Percentiles rank a stretch among this genome's conserved stretches.
These are phyloP conservation scores for Acipenser oxyrinchus DNA, from an alignment of 2,797 vertebrate genomes.

Conservation along the genomic window DNA sequence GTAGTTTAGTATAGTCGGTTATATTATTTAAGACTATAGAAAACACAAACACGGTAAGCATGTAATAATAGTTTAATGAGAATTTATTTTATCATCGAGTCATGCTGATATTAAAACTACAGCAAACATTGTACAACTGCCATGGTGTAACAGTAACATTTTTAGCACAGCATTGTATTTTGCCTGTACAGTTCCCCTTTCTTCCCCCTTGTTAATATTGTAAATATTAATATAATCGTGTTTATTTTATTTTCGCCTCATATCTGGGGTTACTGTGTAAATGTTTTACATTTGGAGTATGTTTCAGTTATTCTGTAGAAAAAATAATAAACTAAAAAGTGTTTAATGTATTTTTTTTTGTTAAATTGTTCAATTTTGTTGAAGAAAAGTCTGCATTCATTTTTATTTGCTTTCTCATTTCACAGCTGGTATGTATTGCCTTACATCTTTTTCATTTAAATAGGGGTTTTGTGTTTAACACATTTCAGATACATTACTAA, in stretches of 20 bases:
- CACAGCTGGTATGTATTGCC: too few species aligned
- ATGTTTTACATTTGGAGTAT: conserved; percentile 18
- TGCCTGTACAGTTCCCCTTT: background rate
- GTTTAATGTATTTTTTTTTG: conserved; percentile 1
- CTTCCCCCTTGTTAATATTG: conserved; percentile 44
- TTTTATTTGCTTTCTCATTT: too few species aligned
- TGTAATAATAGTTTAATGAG: too few species aligned
- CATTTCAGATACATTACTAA: too few species aligned
- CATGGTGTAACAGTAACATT: background rate
- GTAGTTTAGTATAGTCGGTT: too few species aligned
- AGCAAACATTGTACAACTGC: too few species aligned
- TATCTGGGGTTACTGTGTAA: conserved; percentile 28
- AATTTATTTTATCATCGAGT: too few species aligned
- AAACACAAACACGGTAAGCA: too few species aligned
- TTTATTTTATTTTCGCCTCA: conserved; percentile 34
- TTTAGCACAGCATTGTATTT: conserved; percentile 14
- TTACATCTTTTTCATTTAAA: too few species aligned
- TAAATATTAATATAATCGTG: conserved; percentile 47
- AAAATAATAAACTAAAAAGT: background rate
- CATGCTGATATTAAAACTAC: too few species aligned
- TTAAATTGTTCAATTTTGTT: background rate
- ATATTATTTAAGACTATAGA: too few species aligned
- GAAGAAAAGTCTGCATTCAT: background rate
- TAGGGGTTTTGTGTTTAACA: too few species aligned
- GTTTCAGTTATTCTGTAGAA: background rate